Evolutionary conservation across 2,113 vertebrate genomes (phyloP), one percentile per base, ranked within the genome.

Genomic region (Carollia perspicillata): DNA sequence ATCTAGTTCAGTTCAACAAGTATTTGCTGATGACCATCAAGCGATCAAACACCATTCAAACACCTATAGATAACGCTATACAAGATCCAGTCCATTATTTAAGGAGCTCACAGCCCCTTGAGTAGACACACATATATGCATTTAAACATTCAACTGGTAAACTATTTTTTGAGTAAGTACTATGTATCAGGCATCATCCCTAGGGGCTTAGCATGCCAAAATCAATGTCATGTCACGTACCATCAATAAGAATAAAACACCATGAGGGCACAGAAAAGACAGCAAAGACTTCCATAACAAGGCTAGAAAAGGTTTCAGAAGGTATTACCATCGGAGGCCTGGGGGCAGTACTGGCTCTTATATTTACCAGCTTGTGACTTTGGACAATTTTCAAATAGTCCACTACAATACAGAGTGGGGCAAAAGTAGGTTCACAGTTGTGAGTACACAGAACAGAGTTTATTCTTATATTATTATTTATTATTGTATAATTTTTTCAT

Each of bases 121-220:
- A 9, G 42, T 16, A 86, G 47, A 78, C 0, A 89, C 26, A 35
- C 44, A 16, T 42, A 49, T 23, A 23, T 14, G 8, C 30, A 77
- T 90, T 96, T 37, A 95, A 87, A 84, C 68, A 93, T 5, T 94
- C 66, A 93, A 71, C 1, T 51, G 23, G 60, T n/a, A 77, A 93
- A 26, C 30, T 47, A 37, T 49, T 71, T 77, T 71, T 94, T 77
- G 16, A 72, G 53, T 55, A 75, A 66, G 40, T 51, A 18, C 20
- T 66, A 55, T 18, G 0, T 55, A 12, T 14, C 26, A 78, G 12
- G 17, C 22, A 28, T 65, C 26, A 47, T 44, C 33, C 20, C 20
- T 69, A 65, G 28, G 58, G 26, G 26, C 6, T 86, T 11, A 86
- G n/a, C 14, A 68, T 63, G 13, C 28, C 80, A 94, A 96, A 85